Conservation (phyloP, 1,140 invertebrate species). For the Drosophila pandora region DNA sequence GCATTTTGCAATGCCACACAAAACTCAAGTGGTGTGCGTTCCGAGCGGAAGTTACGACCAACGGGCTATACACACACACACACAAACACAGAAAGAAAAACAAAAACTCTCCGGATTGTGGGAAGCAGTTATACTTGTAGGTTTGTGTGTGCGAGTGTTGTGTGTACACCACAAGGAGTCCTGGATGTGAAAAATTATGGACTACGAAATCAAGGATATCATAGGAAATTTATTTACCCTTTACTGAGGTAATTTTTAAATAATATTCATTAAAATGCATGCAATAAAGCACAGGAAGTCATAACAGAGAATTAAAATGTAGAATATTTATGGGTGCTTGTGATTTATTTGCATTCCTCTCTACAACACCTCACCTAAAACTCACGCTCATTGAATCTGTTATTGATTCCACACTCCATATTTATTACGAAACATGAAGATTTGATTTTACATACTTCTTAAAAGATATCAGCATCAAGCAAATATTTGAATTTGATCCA, state of each 20-base stretch:
- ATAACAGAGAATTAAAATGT: slow-evolving; percentile 4
- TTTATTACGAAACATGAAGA: too few relatives aligned
- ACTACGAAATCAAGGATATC: slow-evolving; percentile 40
- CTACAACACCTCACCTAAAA: neutral
- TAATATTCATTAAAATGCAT: slow-evolving; percentile 18
- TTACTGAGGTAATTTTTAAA: slow-evolving; percentile 16
- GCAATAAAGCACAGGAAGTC: slow-evolving; percentile 19
- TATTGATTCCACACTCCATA: too few relatives aligned
- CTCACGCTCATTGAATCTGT: neutral
- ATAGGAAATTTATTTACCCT: slow-evolving; percentile 25
- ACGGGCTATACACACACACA: slow-evolving; percentile 27
- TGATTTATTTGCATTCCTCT: neutral
- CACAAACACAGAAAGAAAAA: neutral
- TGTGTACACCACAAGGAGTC: slow-evolving; percentile 23
- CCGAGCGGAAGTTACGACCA: slow-evolving; percentile 75
- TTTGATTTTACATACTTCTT: too few relatives aligned
- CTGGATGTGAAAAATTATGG: slow-evolving; percentile 65
- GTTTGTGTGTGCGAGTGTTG: neutral
- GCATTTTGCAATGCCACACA: slow-evolving; percentile 79
- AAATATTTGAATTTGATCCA: neutral
- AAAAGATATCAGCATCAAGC: neutral
- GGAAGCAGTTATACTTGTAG: slow-evolving; percentile 5
- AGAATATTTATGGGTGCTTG: slow-evolving; percentile 20
- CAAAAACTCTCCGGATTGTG: slow-evolving; percentile 16
- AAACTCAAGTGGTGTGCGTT: slow-evolving; percentile 75